Evolutionary conservation across 2,113 vertebrate genomes (phyloP).

Genomic region (Lota lota): DNA sequence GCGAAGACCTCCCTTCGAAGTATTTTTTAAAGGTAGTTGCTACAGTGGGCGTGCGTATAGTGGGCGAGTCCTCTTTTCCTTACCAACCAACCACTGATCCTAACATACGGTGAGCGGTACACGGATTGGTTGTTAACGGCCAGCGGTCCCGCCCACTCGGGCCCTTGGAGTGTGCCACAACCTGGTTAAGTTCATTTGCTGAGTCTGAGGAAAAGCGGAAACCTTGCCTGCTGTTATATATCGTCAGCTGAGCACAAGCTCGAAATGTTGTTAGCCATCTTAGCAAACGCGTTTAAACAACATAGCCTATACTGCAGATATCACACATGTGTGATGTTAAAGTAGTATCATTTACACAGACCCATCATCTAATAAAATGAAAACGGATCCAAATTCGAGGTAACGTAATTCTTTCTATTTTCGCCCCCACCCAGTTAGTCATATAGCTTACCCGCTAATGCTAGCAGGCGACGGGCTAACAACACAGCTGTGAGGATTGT

Average conservation of each 20-base stretch:
- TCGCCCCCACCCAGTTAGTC: neutral
- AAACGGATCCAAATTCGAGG: conserved; percentile 1
- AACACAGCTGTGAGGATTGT: conserved; percentile 13
- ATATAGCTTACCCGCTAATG: conserved; percentile 7
- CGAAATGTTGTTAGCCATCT: neutral
- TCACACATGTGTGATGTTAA: neutral
- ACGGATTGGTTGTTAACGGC: no score
- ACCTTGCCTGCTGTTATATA: conserved; percentile 14
- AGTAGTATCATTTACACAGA: neutral
- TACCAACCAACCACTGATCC: no score
- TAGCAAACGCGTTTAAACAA: neutral
- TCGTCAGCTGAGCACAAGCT: conserved; percentile 18
- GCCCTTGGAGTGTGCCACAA: no score
- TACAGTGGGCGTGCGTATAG: no score
- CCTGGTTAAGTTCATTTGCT: no score
- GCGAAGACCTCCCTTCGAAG: no score
- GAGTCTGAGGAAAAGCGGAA: conserved; percentile 36
- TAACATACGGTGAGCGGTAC: no score
- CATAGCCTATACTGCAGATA: neutral
- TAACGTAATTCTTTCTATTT: conserved; percentile 32
- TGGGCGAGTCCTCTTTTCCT: no score
- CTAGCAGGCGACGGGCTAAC: conserved; percentile 34
- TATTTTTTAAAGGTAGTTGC: no score
- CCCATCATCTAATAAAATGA: conserved; percentile 2
- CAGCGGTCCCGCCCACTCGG: no score